These are phyloP conservation scores for Chymomyza fuscimana DNA, from an alignment of 2,888 invertebrate genomes.

Conservation along the genomic window DNA sequence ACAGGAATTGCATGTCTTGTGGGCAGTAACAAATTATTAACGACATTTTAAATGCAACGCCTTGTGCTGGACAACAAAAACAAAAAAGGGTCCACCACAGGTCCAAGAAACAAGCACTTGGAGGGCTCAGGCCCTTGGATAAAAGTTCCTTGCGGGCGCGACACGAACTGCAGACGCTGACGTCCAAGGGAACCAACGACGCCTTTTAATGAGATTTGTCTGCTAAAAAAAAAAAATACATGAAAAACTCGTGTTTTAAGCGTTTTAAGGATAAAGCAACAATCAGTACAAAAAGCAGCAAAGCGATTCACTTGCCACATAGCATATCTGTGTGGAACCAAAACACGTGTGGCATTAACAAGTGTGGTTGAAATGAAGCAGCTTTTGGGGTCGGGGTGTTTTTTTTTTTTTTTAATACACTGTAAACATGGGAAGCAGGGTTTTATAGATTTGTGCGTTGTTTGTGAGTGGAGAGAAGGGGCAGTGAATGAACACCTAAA, in stretches of 20 bases:
- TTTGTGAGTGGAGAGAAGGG: too few relatives aligned
- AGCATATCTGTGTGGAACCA: slow-evolving; percentile 14
- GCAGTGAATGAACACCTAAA: neutral
- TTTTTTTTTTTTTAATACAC: slow-evolving; percentile 17
- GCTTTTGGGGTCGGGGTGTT: slow-evolving; percentile 30
- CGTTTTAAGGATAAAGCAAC: slow-evolving; percentile 64
- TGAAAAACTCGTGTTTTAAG: slow-evolving; percentile 67
- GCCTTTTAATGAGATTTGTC: slow-evolving; percentile 75
- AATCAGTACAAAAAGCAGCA: slow-evolving; percentile 17
- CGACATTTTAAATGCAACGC: slow-evolving; percentile 75
- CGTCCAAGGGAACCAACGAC: slow-evolving; percentile 40
- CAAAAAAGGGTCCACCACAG: neutral
- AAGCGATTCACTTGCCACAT: slow-evolving; percentile 14
- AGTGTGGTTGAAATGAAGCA: slow-evolving; percentile 38
- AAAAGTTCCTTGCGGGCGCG: slow-evolving; percentile 39
- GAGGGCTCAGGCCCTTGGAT: slow-evolving; percentile 10
- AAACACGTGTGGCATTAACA: slow-evolving; percentile 45
- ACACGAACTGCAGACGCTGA: slow-evolving; percentile 30
- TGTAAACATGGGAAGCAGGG: too few relatives aligned
- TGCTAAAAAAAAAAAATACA: slow-evolving; percentile 46
- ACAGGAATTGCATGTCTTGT: slow-evolving; percentile 17
- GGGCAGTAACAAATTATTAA: slow-evolving; percentile 71
- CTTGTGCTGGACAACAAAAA: slow-evolving; percentile 34
- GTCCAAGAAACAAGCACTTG: neutral
- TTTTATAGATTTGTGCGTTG: too few relatives aligned